phyloP scores from a whole-genome alignment of 2,113 vertebrate species.

The Pica pica region DNA sequence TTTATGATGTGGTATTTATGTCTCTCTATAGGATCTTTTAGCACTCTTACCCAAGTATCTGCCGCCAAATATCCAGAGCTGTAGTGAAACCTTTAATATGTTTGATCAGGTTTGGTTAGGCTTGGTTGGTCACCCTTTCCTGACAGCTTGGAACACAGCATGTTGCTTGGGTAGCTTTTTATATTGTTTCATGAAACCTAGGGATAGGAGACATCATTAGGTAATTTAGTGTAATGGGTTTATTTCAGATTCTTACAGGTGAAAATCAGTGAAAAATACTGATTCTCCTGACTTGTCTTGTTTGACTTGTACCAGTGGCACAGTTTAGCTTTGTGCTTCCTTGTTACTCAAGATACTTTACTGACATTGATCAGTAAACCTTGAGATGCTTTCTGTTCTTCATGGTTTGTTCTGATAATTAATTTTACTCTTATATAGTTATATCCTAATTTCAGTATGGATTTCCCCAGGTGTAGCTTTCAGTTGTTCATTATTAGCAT shows the following conservation, averaged over 20 bases:
- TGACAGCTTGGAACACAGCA: not conserved
- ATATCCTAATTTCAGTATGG: not conserved
- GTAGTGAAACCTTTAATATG: not conserved
- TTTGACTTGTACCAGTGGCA: not conserved
- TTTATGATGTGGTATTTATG: not conserved
- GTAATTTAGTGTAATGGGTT: not conserved
- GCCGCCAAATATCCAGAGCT: not conserved
- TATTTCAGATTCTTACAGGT: not conserved
- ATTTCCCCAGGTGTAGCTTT: not conserved
- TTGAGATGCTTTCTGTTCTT: not conserved
- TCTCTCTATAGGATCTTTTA: not conserved
- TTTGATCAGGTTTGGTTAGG: not conserved
- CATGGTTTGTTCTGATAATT: not conserved
- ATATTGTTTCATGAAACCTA: not conserved
- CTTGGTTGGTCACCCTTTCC: not conserved
- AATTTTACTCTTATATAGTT: not conserved
- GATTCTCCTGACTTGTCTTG: not conserved
- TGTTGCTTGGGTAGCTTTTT: not conserved
- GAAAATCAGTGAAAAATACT: not conserved
- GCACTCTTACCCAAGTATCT: not conserved
- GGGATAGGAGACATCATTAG: not conserved
- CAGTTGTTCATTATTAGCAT: not conserved
- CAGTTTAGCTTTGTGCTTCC: not conserved
- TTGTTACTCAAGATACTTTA: not conserved
- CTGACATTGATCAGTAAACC: not conserved